Evolutionary conservation across 2,113 vertebrate species (phyloP), one percentile per base, ranked within the genome.

Genomic region (Reinhardtius hippoglossoides): DNA sequence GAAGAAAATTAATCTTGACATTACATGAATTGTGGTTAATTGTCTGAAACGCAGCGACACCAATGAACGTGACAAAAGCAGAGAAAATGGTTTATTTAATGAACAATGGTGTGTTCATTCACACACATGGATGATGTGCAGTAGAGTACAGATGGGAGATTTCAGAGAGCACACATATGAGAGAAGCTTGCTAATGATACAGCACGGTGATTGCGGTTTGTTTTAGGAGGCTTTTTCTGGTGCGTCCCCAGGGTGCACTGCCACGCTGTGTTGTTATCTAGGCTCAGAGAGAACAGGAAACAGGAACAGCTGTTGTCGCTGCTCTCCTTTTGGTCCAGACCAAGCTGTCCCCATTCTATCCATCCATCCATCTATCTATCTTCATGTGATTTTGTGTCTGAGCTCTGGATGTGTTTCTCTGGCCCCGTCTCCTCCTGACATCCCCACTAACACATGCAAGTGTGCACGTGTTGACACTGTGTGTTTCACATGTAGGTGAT

Each of bases 281-380:
- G 77, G 76, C 76, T 80, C 77, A 61, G 73, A 73, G 77, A 74
- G 83, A 91, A 80, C 74, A 46, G 78, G 85, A 85, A 84, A 85
- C 73, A 76, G 81, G 76, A 92, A 88, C 92, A 93, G 91, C 86
- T 92, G 93, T 64, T 81, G 73, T 71, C n/a, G 23, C 67, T 62
- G 81, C 78, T 77, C 69, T 83, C 24, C 55, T 81, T 72, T 81
- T 67, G 65, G 74, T 91, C 79, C 37, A n/a, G 68, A 82, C 81
- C 76, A 57, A 66, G 57, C 78, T 89, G 92, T 87, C 88, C 87
- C 77, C 90, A 88, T 89, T 90, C 84, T 78, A 26, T 27, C 85
- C 75, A 79, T 91, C 82, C 74, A 61, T 83, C 86, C 24, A 56
- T 24, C 85, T 76, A 56, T 88, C 82, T 65, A 52, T 82, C 86